phyloP scores from a whole-genome alignment of 1,140 invertebrate genomes.

The Lordiphosa collinella region DNA sequence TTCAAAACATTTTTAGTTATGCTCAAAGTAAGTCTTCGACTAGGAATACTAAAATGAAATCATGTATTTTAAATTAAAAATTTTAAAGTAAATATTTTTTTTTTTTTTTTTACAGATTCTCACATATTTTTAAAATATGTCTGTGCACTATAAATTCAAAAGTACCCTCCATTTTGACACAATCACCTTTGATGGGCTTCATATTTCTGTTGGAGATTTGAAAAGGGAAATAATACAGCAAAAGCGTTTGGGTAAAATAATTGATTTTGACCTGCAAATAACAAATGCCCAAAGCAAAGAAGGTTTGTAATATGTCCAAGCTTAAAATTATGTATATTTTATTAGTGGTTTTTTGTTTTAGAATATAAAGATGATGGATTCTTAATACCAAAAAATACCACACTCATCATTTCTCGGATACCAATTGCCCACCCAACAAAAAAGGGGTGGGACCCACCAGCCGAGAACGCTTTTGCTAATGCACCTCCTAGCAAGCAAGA shows the following conservation, averaged over 20 bases:
- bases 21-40: too few relatives aligned
- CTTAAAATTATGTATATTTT: too few relatives aligned
- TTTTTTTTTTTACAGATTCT: conserved; percentile 3
- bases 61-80: too few relatives aligned
- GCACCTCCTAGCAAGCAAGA: conserved; percentile 38
- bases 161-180: conserved; percentile 96
- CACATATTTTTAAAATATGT: conserved; percentile 83
- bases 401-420: conserved; percentile 95
- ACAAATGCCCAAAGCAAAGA: conserved; percentile 99
- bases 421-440: conserved; percentile 88
- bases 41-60: too few relatives aligned
- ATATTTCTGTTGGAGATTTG: conserved; percentile 96
- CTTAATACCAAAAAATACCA: conserved; percentile 97
- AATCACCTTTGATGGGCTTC: conserved; percentile 97
- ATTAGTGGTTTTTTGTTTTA: conserved; percentile 80
- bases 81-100: too few relatives aligned
- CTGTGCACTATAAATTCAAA: conserved; percentile 99
- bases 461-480: conserved; percentile 41
- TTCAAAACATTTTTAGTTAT: too few relatives aligned
- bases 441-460: conserved; percentile 84
- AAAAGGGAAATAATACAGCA: conserved; percentile 97
- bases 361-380: conserved; percentile 94
- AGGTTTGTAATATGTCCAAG: conserved; percentile 82
- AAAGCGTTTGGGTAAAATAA: conserved; percentile 95
- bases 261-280: conserved; percentile 97